Base-by-base conservation (phyloP, 2,888 invertebrate species). In the Hypsopygia costalis region DNA sequence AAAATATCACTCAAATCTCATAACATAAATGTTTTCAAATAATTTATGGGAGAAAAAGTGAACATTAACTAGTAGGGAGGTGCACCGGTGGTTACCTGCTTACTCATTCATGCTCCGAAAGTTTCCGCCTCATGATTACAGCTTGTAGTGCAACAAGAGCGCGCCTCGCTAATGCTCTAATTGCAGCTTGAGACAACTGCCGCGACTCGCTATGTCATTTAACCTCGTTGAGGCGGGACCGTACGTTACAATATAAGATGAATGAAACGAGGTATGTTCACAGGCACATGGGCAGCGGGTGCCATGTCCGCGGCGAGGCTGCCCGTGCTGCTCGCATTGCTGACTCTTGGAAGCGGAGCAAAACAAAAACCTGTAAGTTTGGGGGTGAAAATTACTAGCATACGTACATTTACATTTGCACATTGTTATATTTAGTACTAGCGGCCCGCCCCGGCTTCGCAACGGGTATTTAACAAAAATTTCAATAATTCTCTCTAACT, bases 291-390 rank as follows among this genome's bases (percentile, higher is more conserved):
- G 53, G 63, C 56, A 55, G 63, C 60, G 53, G 51, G 54, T 68
- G 78, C 67, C 69, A 87, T 87, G 87, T 63, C 56, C 45, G 58
- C 63, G 43, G 63, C 59, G 47, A 57, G 66, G 58, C 60, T 85
- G 61, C 63, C 65, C 11, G 49, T 75, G 35, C 49, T 77, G n/a
- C 49, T 76, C 28, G 41, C 66, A 25, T 55, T 81, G 27, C 40
- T 75, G n/a, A 56, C 62, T 22, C 46, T 61, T 38, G 65, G 60
- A 16, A 55, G 57, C 42, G 71, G 71, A 3, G 77, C 56, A 11
- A 83, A 86, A 48, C 65, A 78, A 27, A 83, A 70, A 46, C 78
- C 83, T 57, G 87, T 86, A 55, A 73, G 80, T 58, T 36, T 34
- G 4, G 2, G 4, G 2, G 4, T 16, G 4, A 16, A 16, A 16